Evolutionary conservation across 30 jellyfish, hydroid and myxozoan species (phyloP), one percentile per base, ranked within the genome.

Genomic region (Aurelia sp.): DNA sequence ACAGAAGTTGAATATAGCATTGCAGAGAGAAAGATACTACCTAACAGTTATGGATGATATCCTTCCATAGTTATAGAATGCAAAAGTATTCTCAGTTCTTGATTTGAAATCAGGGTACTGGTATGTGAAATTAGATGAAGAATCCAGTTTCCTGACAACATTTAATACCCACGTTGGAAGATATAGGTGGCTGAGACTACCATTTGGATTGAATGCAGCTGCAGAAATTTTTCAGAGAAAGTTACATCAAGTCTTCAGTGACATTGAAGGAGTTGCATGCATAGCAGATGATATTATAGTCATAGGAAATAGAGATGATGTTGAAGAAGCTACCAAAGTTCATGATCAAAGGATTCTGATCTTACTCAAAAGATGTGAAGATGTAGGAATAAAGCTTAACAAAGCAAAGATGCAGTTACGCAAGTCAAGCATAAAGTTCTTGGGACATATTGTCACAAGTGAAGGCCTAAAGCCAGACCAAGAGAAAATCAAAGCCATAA

Each of bases 401-500:
- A 57, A 70, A 40, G 76, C 88, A 37, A 76, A 76, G 71, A 57
- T 76, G 81, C 91, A 67, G 65, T 67, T 81, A 60, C 53, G 91
- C 61, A 57, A 18, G 44, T 66, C 74, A 35, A 67, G 79, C 63
- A 66, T 81, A 66, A 66, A 67, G n/a, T 81, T 60, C 79, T 60
- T 81, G 86, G 86, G 86, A 53, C 86, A 75, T 75, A 55, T 53
- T 53, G 86, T 75, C 74, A 75, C 73, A 18, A 75, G 86, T 75
- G 84, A 81, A 58, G 91, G 91, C 59, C 79, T 66, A 81, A 70
- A 72, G 78, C 87, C 89, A 48, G 93, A 71, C 86, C 87, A 80
- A 83, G 87, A 74, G 76, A 65, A 85, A 85, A 59, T 85, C 63
- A 81, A 81, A 70, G 85, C 91, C 66, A 81, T 85, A 21, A 65